These are phyloP conservation scores for Parnassius apollo DNA, from an alignment of 2,888 invertebrate genomes.

Conservation along the genomic window DNA sequence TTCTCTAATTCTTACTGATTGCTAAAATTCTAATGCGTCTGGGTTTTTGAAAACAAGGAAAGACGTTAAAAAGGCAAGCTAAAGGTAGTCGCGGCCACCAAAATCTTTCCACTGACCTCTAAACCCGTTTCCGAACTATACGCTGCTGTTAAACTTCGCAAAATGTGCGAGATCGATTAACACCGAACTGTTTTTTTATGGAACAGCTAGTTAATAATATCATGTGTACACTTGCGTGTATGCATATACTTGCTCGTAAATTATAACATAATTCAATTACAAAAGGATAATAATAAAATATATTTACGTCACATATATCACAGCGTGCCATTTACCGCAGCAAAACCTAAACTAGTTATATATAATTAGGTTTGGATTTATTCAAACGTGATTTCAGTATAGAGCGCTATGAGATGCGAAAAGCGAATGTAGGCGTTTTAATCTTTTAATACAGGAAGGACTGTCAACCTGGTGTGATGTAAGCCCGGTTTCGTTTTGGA, in stretches of 20 bases:
- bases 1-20: no score
- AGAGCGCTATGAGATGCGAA: neutral
- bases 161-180: conserved; percentile 3
- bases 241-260: no score
- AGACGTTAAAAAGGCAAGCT: neutral
- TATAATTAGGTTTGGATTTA: no score
- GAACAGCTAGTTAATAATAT: neutral
- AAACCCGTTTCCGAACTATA: conserved; percentile 22
- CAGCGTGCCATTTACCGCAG: no score
- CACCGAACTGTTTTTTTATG: neutral
- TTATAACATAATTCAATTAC: no score
- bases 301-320: no score
- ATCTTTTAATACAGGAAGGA: conserved; percentile 40
- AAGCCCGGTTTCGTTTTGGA: conserved; percentile 54
- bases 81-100: neutral
- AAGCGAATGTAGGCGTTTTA: conserved; percentile 9
- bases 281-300: no score
- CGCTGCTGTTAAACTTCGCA: conserved; percentile 7
- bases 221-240: no score
- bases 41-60: no score
- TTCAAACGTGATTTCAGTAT: neutral
- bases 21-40: no score
- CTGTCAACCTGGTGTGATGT: conserved; percentile 46
- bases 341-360: no score
- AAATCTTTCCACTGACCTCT: conserved; percentile 24